Percentiles rank a stretch among this genome's conserved stretches.
phyloP scores from a whole-genome alignment of 2,797 vertebrate species.

The Pogoniulus pusillus region DNA sequence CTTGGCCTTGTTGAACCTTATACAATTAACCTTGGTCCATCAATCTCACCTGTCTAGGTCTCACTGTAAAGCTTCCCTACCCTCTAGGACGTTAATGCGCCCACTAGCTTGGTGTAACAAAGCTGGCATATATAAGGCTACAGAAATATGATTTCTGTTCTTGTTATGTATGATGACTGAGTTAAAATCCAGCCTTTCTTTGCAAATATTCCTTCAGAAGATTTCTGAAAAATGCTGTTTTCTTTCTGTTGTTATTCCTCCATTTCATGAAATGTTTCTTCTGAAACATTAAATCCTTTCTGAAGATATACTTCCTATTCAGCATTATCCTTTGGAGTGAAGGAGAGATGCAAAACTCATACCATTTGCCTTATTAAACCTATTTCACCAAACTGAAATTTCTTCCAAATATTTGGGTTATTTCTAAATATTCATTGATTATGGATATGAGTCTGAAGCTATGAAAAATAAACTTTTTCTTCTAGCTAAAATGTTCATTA shows the following conservation, averaged over 20 bases:
- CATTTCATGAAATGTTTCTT: background rate
- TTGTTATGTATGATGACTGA: background rate
- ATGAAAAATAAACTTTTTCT: background rate
- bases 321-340: background rate
- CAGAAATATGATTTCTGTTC: background rate
- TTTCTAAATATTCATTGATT: background rate
- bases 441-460: background rate
- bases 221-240: background rate
- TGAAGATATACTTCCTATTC: background rate
- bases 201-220: background rate
- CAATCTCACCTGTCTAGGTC: no score
- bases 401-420: background rate
- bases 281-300: background rate
- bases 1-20: no score
- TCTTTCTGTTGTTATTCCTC: background rate
- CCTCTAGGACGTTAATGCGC: no score
- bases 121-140: background rate
- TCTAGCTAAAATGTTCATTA: background rate
- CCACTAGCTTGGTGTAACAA: no score
- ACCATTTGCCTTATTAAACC: fast-evolving
- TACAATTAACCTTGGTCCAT: no score
- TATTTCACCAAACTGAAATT: background rate
- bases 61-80: no score
- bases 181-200: background rate
- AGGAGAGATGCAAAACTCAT: background rate